A percentile compares a stretch with the other conserved stretches of the same genome.
These are phyloP conservation scores for Cheiracanthium punctorium DNA, from an alignment of 2,888 invertebrate species.

Conservation along the genomic window DNA sequence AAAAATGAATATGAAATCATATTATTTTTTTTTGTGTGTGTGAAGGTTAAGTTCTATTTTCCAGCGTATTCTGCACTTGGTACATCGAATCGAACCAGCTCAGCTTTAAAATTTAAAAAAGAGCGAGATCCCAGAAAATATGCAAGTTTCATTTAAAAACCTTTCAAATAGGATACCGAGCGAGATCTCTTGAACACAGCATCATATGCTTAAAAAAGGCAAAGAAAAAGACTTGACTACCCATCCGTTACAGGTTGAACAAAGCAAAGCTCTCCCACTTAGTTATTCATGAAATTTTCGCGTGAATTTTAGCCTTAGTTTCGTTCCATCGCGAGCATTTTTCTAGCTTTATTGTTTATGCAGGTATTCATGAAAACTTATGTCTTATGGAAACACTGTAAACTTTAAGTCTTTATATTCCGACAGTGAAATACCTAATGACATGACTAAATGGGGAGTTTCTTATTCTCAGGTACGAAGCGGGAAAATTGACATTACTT, in stretches of 20 bases:
- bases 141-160: constrained; percentile 34
- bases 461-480: constrained; percentile 13
- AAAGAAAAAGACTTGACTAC: constrained; percentile 17
- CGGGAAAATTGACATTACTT: not conserved
- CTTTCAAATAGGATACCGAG: constrained; percentile 24
- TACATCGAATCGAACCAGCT: no score
- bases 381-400: constrained; percentile 44
- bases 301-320: constrained; percentile 50
- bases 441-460: constrained; percentile 37
- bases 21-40: no score
- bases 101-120: no score
- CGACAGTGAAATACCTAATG: constrained; percentile 44
- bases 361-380: constrained; percentile 60
- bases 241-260: constrained; percentile 19
- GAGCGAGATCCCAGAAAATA: constrained; percentile 14
- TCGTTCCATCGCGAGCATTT: constrained; percentile 21
- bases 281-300: constrained; percentile 67
- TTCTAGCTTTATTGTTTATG: constrained; percentile 66
- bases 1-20: no score
- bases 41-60: no score
- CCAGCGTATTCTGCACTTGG: no score
- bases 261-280: constrained; percentile 49
- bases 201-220: constrained; percentile 35
- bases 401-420: constrained; percentile 34
- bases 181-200: constrained; percentile 27